phyloP scores from a whole-genome alignment of 2,888 invertebrate species.

The Idaea dimidiata region DNA sequence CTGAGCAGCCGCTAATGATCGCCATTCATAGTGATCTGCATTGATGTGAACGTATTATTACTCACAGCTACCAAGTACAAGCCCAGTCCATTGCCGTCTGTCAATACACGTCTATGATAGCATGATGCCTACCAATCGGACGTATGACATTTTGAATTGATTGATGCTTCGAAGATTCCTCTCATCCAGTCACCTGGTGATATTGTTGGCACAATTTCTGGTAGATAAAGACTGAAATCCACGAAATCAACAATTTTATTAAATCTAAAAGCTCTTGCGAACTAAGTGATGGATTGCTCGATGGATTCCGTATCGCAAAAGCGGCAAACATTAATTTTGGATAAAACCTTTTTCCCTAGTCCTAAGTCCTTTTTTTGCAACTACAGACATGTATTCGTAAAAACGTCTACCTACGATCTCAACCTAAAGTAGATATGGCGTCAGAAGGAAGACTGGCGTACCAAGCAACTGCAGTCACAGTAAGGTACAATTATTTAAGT shows the following conservation, averaged over 20 bases:
- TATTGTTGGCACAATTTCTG: not conserved
- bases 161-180: conserved; percentile 9
- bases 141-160: conserved; percentile 15
- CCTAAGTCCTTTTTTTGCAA: not conserved
- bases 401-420: no score
- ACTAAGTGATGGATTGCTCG: conserved; percentile 1
- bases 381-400: not conserved
- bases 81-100: conserved; percentile 26
- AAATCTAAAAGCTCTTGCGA: not conserved
- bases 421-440: no score
- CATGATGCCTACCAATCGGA: conserved; percentile 6
- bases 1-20: conserved; percentile 59
- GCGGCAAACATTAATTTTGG: not conserved
- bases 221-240: no score
- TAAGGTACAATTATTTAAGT: no score
- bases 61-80: conserved; percentile 32
- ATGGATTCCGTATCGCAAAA: not conserved
- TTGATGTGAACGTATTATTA: conserved; percentile 65
- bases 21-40: conserved; percentile 71
- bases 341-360: no score
- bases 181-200: not conserved
- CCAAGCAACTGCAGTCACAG: no score
- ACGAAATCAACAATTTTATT: not conserved
- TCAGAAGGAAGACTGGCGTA: no score
- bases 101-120: conserved; percentile 19